phyloP scores from a whole-genome alignment of 2,797 vertebrate species.

The Acanthis flammea region DNA sequence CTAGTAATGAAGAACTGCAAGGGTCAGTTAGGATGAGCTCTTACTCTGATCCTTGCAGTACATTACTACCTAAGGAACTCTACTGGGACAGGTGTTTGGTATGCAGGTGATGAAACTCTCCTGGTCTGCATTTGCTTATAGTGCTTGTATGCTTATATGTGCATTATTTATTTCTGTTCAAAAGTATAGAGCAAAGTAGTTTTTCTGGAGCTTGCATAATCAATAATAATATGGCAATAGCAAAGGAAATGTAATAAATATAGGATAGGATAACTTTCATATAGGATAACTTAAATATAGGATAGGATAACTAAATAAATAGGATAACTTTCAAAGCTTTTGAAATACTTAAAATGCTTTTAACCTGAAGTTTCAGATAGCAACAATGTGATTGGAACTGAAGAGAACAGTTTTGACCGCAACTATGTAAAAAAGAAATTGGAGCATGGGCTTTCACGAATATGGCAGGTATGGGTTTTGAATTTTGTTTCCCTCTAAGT shows the following conservation, averaged over 20 bases:
- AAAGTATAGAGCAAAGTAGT: not conserved
- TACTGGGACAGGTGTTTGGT: not conserved
- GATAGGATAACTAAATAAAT: no score
- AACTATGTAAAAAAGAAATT: constrained; percentile 97
- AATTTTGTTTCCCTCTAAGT: not conserved
- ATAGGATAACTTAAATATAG: not conserved
- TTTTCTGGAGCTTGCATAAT: not conserved
- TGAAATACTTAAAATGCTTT: not conserved
- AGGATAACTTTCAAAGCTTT: not conserved
- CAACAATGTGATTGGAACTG: constrained; percentile 72
- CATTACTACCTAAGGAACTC: not conserved
- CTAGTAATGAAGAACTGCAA: not conserved
- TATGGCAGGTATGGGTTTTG: constrained; percentile 90
- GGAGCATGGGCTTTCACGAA: constrained; percentile 93
- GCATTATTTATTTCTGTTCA: not conserved
- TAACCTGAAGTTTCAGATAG: constrained; percentile 78
- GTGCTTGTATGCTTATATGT: not conserved
- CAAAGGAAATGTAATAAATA: not conserved
- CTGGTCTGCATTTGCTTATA: not conserved
- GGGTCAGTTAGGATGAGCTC: not conserved
- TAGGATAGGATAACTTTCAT: not conserved
- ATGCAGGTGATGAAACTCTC: not conserved
- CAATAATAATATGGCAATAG: not conserved
- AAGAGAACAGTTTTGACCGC: constrained; percentile 89
- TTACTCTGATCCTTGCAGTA: not conserved